Evolutionary conservation across 2,113 vertebrate genomes (phyloP).

Genomic region (Solenodon paradoxus): DNA sequence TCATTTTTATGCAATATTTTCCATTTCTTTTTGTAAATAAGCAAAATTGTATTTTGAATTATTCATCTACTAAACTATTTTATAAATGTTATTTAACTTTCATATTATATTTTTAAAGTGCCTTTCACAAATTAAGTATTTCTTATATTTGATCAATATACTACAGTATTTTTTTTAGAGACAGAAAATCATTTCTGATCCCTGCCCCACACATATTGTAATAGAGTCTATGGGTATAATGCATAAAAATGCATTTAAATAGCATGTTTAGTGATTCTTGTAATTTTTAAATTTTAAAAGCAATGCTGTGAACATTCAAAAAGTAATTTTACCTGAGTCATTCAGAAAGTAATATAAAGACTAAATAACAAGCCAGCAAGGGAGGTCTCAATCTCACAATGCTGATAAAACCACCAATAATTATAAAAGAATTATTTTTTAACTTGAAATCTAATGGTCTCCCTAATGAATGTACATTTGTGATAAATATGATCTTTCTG

Average conservation of each 20-base stretch:
- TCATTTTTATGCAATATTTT: neutral
- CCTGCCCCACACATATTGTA: neutral
- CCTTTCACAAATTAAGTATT: neutral
- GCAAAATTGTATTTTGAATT: neutral
- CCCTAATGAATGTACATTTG: neutral
- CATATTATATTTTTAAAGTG: neutral
- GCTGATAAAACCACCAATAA: neutral
- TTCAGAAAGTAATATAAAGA: neutral
- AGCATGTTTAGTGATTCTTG: neutral
- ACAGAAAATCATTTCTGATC: neutral
- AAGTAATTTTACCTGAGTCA: neutral
- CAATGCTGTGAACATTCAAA: neutral
- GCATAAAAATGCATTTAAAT: neutral
- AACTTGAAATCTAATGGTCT: neutral
- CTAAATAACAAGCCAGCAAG: neutral
- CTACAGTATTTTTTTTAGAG: neutral
- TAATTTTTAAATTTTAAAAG: neutral
- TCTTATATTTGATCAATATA: neutral
- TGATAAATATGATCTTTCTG: neutral
- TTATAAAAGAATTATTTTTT: neutral
- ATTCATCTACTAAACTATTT: neutral
- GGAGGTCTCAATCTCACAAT: neutral
- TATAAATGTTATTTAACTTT: neutral
- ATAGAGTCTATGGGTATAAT: neutral
- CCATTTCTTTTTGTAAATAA: neutral